A percentile compares a stretch with the other conserved stretches of the same genome.
These are phyloP conservation scores for Pelobates cultripes DNA, from an alignment of 2,797 vertebrate genomes.

Conservation along the genomic window DNA sequence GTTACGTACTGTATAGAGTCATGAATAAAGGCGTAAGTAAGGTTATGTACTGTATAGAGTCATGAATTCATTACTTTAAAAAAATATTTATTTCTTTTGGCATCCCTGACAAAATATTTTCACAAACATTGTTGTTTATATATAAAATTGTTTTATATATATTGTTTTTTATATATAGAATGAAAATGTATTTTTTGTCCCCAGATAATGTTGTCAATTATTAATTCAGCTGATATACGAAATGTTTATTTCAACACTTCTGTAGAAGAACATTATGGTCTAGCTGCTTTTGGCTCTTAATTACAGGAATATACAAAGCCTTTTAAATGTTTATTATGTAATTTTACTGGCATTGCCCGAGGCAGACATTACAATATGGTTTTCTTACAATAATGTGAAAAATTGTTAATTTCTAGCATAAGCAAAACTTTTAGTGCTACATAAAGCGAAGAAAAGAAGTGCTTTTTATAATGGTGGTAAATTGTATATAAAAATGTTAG, in stretches of 20 bases:
- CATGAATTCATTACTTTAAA: no score
- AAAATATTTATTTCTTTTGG: no score
- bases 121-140: no score
- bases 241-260: conserved; percentile 53
- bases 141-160: no score
- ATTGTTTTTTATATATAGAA: not conserved
- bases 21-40: no score
- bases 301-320: conserved; percentile 56
- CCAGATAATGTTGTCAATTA: conserved; percentile 55
- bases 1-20: no score
- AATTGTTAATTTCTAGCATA: not conserved
- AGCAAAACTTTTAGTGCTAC: not conserved
- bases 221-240: conserved; percentile 60
- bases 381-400: conserved; percentile 16
- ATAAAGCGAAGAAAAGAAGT: not conserved
- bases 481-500: not conserved
- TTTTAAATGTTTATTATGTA: conserved; percentile 53
- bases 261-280: conserved; percentile 50
- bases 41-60: no score
- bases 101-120: no score
- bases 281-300: conserved; percentile 56
- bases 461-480: not conserved
- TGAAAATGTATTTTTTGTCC: conserved; percentile 41
- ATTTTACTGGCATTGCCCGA: conserved; percentile 37
- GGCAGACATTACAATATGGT: conserved; percentile 52